Evolutionary conservation across 2,888 invertebrate genomes (phyloP).

Genomic region (Dasysyrphus tricinctus): DNA sequence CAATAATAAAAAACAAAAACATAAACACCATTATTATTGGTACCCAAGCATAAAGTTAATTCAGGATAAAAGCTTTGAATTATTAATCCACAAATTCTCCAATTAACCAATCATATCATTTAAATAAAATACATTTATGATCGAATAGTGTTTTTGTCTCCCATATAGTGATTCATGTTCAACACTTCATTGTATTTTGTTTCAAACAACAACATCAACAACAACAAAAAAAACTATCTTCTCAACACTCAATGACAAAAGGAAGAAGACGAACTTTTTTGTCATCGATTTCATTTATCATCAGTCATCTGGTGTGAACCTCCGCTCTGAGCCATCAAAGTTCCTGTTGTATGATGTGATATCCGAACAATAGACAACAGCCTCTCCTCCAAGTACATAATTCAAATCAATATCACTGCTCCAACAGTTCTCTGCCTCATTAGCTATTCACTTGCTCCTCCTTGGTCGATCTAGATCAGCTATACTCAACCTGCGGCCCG

Average conservation of each 20-base stretch:
- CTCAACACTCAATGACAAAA: conserved; percentile 9
- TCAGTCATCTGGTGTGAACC: conserved; percentile 37
- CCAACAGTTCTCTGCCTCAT: conserved; percentile 51
- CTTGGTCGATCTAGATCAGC: conserved; percentile 17
- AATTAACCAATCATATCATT: conserved; percentile 20
- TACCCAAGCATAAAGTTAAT: not conserved
- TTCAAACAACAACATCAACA: not conserved
- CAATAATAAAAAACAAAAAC: not conserved
- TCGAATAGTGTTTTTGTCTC: not conserved
- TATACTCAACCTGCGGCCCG: too few species aligned
- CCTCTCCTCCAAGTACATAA: conserved; percentile 44
- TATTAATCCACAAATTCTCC: conserved; percentile 1
- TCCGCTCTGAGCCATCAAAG: conserved; percentile 44
- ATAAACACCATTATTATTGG: not conserved
- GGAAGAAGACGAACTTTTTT: conserved; percentile 40
- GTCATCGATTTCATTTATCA: conserved; percentile 62
- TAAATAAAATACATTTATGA: not conserved
- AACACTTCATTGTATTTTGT: conserved; percentile 8
- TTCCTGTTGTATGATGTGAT: conserved; percentile 37
- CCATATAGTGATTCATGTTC: not conserved
- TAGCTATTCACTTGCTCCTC: conserved; percentile 65
- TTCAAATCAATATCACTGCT: conserved; percentile 67
- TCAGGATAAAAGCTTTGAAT: not conserved
- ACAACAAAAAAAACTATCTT: conserved; percentile 24
- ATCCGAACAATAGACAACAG: conserved; percentile 58